Conservation (phyloP, 1,140 invertebrate genomes). For the Charaxes varanes region DNA sequence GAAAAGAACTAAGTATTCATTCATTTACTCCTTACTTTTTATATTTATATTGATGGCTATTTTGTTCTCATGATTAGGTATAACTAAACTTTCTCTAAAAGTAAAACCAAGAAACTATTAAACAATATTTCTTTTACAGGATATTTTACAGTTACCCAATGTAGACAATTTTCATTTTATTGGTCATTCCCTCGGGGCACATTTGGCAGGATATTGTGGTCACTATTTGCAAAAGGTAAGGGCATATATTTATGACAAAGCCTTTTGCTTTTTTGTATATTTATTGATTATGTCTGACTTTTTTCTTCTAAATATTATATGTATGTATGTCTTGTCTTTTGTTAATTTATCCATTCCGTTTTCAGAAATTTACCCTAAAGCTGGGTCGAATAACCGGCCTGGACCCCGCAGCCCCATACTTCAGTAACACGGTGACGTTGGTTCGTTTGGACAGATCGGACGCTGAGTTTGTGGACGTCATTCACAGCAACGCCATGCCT, state of each 20-base stretch:
- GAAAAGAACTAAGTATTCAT: too few relatives aligned
- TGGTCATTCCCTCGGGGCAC: slow-evolving; percentile 92
- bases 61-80: too few relatives aligned
- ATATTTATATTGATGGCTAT: too few relatives aligned
- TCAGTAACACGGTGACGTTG: slow-evolving; percentile 86
- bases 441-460: slow-evolving; percentile 90
- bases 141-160: slow-evolving; percentile 70
- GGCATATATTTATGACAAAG: neutral
- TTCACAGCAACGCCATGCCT: slow-evolving; percentile 90
- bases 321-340: too few relatives aligned
- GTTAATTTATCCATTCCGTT: too few relatives aligned
- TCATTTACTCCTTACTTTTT: too few relatives aligned
- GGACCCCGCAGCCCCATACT: slow-evolving; percentile 95
- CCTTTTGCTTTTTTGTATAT: neutral
- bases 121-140: slow-evolving; percentile 69
- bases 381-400: slow-evolving; percentile 84
- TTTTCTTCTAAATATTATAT: too few relatives aligned
- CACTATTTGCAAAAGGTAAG: slow-evolving; percentile 78
- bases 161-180: slow-evolving; percentile 86
- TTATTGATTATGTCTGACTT: too few relatives aligned
- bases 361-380: slow-evolving; percentile 77
- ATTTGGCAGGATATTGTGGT: slow-evolving; percentile 89
- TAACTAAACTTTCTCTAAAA: too few relatives aligned
- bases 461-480: slow-evolving; percentile 89
- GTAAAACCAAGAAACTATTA: too few relatives aligned